Conservation (phyloP, 2,888 invertebrate genomes). For the Endomychus coccineus region DNA sequence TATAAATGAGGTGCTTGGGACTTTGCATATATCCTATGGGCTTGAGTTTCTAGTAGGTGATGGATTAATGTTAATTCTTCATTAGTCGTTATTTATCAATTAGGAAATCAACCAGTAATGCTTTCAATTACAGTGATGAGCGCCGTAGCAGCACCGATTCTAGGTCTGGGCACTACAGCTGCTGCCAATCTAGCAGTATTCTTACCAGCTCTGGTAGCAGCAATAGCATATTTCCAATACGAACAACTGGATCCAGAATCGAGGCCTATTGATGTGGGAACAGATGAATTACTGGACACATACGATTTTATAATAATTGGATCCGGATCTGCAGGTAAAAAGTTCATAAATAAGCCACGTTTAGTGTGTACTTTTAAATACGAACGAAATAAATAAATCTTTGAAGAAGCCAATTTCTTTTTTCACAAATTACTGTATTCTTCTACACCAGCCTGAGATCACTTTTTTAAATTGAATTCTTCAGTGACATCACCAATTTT, state of each 20-base stretch:
- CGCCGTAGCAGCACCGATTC: conserved; percentile 58
- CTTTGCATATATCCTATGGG: no score
- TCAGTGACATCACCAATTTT: no score
- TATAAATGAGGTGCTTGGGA: no score
- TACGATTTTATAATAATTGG: conserved; percentile 85
- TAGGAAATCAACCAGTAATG: not conserved
- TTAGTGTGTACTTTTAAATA: no score
- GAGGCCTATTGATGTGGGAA: conserved; percentile 62
- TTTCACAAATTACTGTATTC: no score
- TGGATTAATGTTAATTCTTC: no score
- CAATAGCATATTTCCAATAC: conserved; percentile 80
- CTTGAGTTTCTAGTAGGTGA: no score
- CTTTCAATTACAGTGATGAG: conserved; percentile 54
- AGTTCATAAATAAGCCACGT: conserved; percentile 14
- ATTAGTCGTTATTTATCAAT: no score
- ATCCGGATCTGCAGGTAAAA: conserved; percentile 73
- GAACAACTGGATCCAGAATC: conserved; percentile 79
- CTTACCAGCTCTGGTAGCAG: conserved; percentile 75
- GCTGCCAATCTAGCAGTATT: conserved; percentile 70
- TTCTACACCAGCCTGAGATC: no score
- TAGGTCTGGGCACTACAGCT: conserved; percentile 60
- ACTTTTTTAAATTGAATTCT: no score
- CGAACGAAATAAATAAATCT: no score
- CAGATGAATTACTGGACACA: conserved; percentile 55
- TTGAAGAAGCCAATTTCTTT: no score